Evolutionary conservation across 2,113 vertebrate genomes (phyloP), one percentile per base, ranked within the genome.

Genomic region (Eonycteris spelaea): DNA sequence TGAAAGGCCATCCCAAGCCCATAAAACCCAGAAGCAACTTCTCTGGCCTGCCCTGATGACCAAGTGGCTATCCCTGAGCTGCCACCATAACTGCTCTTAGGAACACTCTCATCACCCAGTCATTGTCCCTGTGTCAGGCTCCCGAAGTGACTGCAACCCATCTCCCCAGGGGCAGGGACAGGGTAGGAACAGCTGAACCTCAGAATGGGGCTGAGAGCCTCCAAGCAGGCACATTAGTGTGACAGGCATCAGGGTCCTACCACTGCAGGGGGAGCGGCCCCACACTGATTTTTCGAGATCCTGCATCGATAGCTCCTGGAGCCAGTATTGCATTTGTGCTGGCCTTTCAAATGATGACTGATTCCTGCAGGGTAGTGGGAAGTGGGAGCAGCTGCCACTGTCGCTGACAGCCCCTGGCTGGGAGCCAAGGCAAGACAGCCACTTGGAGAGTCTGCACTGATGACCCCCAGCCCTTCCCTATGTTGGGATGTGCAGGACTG

Each of bases 291-390:
- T 38, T 67, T 51, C 26, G 7, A 26, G 2, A 38, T 70, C 75
- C 0, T 4, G 57, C 40, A 40, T 80, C 93, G n/a, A 86, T 93
- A 95, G 96, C 85, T 53, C 85, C 78, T 0, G 21, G 55, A 0
- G 6, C 15, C 1, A 1, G 77, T 14, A 0, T 14, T 2, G 14
- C 26, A 61, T 77, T 71, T 51, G 71, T 61, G 57, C 2, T 98
- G 98, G 98, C 96, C 98, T 98, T 96, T 80, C 10, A 2, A 90
- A 80, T 7, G 18, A 6, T 87, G 55, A 90, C 74, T 21, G 0
- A n/a, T 70, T 57, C 77, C 71, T 15, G 0, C 77, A 6, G 51
- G 68, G 73, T 45, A 94, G 59, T 0, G 3, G 59, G 59, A 0
- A 61, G 21, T 40, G 19, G 73, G 65, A 85, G 95, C 6, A 0